Percentiles rank a stretch among this genome's conserved stretches.
phyloP scores from a whole-genome alignment of 2,113 vertebrate genomes.

The Scophthalmus maximus region DNA sequence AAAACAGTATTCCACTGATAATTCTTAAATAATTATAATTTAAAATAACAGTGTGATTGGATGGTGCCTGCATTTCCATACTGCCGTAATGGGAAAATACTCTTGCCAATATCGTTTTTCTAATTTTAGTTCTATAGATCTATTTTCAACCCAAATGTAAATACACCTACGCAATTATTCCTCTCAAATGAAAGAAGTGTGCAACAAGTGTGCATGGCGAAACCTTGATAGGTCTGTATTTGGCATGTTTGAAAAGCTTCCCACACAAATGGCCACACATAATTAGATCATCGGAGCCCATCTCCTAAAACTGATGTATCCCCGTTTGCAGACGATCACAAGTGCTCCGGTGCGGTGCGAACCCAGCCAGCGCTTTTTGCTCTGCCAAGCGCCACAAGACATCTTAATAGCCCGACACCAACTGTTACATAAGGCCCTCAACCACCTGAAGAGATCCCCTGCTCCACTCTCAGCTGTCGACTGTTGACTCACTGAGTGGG shows the following conservation, averaged over 20 bases:
- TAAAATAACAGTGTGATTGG: too few relatives aligned
- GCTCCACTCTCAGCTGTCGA: conserved; percentile 56
- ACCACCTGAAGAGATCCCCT: conserved; percentile 33
- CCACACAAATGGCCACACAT: not conserved
- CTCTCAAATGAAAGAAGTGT: too few relatives aligned
- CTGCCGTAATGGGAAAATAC: not conserved
- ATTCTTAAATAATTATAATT: too few relatives aligned
- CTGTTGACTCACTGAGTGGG: conserved; percentile 63
- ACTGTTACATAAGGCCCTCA: conserved; percentile 60
- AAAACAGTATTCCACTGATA: too few relatives aligned
- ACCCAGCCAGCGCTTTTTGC: conserved; percentile 18
- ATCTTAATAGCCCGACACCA: conserved; percentile 65
- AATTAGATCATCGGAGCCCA: conserved; percentile 16
- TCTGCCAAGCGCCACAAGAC: conserved; percentile 45
- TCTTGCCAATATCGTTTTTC: too few relatives aligned
- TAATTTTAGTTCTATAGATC: not conserved
- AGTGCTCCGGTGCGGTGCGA: not conserved
- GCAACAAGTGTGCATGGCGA: conserved; percentile 3
- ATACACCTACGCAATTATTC: not conserved
- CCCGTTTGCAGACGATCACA: conserved; percentile 8
- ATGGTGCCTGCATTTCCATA: too few relatives aligned
- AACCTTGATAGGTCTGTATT: not conserved
- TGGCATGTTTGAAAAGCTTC: not conserved
- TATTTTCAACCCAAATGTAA: not conserved
- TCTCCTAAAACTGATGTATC: conserved; percentile 3